Conservation (phyloP, 23 tunicate species). For the Trididemnum miniatum region DNA sequence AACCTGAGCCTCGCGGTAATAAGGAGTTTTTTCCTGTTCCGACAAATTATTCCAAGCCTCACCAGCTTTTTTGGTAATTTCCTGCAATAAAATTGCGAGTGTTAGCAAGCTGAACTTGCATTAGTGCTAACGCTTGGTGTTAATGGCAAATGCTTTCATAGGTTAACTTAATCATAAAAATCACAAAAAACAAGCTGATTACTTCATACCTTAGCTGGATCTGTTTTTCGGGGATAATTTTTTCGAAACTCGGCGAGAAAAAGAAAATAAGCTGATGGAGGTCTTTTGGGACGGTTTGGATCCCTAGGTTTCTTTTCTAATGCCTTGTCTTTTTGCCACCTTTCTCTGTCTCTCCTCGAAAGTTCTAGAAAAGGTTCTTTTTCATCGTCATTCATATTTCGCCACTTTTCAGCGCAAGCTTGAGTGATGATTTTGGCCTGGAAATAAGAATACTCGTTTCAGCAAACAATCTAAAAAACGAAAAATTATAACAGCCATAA, state of each 20-base stretch:
- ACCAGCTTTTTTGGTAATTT: constrained; percentile 97
- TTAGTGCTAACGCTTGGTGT: too few species aligned
- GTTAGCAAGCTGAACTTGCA: too few species aligned
- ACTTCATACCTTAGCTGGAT: constrained; percentile 82
- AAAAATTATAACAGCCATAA: not conserved
- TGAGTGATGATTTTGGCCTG: constrained; percentile 97
- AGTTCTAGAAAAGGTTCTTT: constrained; percentile 94
- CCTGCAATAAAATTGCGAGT: too few species aligned
- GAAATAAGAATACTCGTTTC: not conserved
- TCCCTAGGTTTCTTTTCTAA: constrained; percentile 97
- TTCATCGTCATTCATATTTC: constrained; percentile 94
- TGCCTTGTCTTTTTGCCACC: constrained; percentile 96
- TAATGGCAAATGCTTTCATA: too few species aligned
- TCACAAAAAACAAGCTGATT: not conserved
- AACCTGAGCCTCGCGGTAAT: constrained; percentile 88
- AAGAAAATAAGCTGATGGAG: constrained; percentile 95
- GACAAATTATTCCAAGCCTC: constrained; percentile 91
- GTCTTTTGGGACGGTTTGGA: constrained; percentile 96
- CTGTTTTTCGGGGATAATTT: constrained; percentile 73
- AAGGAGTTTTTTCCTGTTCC: constrained; percentile 93
- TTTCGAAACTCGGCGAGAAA: constrained; percentile 89
- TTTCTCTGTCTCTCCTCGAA: constrained; percentile 84
- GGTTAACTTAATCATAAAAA: too few species aligned
- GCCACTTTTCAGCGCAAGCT: constrained; percentile 99
- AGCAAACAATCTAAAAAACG: too few species aligned